Percentiles rank a stretch among this genome's conserved stretches.
phyloP scores from a whole-genome alignment of 2,113 vertebrate genomes.

The Glaucomys volans region DNA sequence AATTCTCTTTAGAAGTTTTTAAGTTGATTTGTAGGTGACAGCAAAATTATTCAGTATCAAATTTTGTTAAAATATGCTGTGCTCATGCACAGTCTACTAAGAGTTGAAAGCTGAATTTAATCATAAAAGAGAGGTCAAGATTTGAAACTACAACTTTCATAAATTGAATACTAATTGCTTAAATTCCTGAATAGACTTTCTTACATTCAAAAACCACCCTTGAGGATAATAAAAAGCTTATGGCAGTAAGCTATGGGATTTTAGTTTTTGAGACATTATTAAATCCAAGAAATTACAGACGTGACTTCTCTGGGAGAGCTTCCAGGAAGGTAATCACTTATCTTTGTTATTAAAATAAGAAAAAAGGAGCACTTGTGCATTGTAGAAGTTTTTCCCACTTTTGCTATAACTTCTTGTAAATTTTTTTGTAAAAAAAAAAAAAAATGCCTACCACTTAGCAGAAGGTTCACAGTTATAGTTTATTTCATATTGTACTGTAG shows the following conservation, averaged over 20 bases:
- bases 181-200: neutral
- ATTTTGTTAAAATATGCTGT: neutral
- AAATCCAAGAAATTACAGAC: neutral
- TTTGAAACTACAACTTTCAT: neutral
- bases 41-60: neutral
- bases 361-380: neutral
- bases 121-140: neutral
- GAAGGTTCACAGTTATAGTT: neutral
- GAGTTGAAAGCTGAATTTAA: constrained; percentile 19
- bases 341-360: constrained; percentile 9
- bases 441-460: neutral
- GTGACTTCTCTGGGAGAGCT: neutral
- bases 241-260: neutral
- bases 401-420: neutral
- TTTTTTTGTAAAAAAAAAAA: neutral
- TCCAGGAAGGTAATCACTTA: neutral
- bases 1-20: neutral
- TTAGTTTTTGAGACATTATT: neutral
- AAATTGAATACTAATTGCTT: constrained; percentile 26
- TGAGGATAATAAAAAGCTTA: neutral
- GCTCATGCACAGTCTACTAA: neutral
- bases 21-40: neutral
- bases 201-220: neutral
- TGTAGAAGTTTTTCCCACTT: accelerated
- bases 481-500: neutral